phyloP scores from a whole-genome alignment of 2,888 invertebrate genomes.

The Caenorhabditis sinica region DNA sequence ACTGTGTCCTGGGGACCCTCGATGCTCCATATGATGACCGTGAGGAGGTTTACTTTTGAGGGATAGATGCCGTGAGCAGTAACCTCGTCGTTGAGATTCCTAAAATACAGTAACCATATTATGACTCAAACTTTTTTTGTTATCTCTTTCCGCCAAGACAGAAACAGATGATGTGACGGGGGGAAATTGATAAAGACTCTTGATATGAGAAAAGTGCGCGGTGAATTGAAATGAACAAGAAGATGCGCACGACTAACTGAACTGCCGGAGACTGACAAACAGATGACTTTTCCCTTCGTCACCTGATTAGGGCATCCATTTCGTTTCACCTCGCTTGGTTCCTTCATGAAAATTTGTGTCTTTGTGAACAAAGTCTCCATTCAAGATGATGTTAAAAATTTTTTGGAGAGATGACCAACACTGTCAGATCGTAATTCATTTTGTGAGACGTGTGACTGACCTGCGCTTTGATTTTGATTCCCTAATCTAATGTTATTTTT shows the following conservation, averaged over 20 bases:
- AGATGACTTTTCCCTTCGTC: conserved; percentile 51
- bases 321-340: conserved; percentile 40
- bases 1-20: conserved; percentile 67
- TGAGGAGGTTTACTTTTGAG: conserved; percentile 86
- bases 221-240: conserved; percentile 11
- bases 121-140: background rate
- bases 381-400: conserved; percentile 25
- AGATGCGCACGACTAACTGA: conserved; percentile 21
- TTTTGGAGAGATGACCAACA: conserved; percentile 41
- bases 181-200: background rate
- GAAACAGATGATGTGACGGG: conserved; percentile 18
- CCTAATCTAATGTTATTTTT: conserved; percentile 24
- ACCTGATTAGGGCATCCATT: conserved; percentile 63
- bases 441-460: conserved; percentile 46
- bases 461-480: conserved; percentile 33
- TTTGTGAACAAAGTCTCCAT: conserved; percentile 27
- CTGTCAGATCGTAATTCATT: conserved; percentile 55
- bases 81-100: conserved; percentile 97
- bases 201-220: conserved; percentile 22
- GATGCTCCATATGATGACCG: conserved; percentile 62
- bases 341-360: conserved; percentile 3
- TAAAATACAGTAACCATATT: conserved; percentile 38
- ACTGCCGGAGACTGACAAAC: conserved; percentile 19
- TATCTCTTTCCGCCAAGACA: background rate
- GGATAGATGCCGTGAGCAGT: conserved; percentile 96